Evolutionary conservation across 2,113 vertebrate genomes (phyloP).

Genomic region (Clarias macrocephalus): DNA sequence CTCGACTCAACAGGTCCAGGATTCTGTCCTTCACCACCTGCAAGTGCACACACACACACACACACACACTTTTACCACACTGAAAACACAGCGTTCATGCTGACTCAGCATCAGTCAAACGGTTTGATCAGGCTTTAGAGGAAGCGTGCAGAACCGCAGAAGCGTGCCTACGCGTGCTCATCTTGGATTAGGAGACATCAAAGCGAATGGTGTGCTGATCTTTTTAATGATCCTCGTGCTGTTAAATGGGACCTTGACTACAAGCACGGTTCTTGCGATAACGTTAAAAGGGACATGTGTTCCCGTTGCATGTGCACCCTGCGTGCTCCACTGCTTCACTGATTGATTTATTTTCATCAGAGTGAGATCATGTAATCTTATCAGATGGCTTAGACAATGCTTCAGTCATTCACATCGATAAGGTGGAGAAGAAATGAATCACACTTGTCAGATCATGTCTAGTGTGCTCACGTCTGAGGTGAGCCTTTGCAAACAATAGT

Average conservation of each 20-base stretch:
- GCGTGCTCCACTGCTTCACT: not conserved
- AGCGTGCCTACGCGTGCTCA: not conserved
- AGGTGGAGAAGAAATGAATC: not conserved
- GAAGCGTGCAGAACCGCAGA: not conserved
- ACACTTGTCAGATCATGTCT: not conserved
- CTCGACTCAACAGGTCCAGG: slow-evolving; percentile 88
- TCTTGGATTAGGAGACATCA: slow-evolving; percentile 6
- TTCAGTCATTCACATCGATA: not conserved
- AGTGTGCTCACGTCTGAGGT: not conserved
- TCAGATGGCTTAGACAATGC: not conserved
- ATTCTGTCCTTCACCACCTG: slow-evolving; percentile 95
- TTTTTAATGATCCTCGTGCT: not conserved
- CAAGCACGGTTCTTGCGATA: not conserved
- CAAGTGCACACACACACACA: slow-evolving; percentile 45
- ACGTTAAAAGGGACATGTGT: not conserved
- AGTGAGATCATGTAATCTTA: not conserved
- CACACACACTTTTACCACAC: not conserved
- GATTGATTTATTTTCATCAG: not conserved
- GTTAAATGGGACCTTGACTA: not conserved
- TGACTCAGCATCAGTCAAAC: not conserved
- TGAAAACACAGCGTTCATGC: not conserved
- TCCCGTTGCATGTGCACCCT: not conserved
- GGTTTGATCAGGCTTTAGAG: not conserved
- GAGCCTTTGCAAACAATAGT: not conserved
- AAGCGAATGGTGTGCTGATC: not conserved